phyloP scores from a whole-genome alignment of 92 coral and sea anemone genomes.

The Virgularia gustaviana region DNA sequence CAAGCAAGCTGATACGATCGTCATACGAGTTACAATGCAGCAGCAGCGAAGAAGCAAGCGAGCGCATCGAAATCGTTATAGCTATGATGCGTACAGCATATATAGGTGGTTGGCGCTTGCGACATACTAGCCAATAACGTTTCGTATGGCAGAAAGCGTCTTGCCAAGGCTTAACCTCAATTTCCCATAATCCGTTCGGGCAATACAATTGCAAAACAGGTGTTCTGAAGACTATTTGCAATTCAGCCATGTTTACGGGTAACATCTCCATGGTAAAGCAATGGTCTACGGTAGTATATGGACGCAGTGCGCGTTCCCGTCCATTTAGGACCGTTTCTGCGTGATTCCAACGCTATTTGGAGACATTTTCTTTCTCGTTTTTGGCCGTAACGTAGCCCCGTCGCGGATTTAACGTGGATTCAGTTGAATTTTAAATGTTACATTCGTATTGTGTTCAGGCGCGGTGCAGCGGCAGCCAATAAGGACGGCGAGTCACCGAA shows the following conservation, averaged over 20 bases:
- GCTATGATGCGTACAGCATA: slow-evolving; percentile 22
- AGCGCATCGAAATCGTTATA: neutral
- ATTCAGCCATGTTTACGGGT: slow-evolving; percentile 98
- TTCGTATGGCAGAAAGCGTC: slow-evolving; percentile 55
- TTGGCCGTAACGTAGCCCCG: neutral
- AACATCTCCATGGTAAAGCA: slow-evolving; percentile 99
- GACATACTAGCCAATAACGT: slow-evolving; percentile 69
- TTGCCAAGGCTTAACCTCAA: slow-evolving; percentile 44
- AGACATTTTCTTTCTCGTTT: neutral
- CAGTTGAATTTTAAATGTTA: slow-evolving; percentile 89
- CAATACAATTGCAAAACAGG: slow-evolving; percentile 79
- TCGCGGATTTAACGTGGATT: neutral
- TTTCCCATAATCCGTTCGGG: slow-evolving; percentile 82
- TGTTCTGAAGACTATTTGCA: slow-evolving; percentile 77
- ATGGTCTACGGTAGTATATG: slow-evolving; percentile 62
- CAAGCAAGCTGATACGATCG: neutral
- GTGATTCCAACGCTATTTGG: neutral
- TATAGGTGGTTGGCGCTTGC: slow-evolving; percentile 48
- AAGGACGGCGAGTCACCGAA: slow-evolving; percentile 75
- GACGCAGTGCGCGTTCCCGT: slow-evolving; percentile 14
- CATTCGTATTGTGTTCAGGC: slow-evolving; percentile 77
- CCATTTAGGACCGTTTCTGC: slow-evolving; percentile 2
- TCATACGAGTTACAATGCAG: neutral
- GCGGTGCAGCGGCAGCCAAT: slow-evolving; percentile 96
- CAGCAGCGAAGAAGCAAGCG: neutral